Conservation (phyloP, 2,888 invertebrate species). For the Hartigia nigra region DNA sequence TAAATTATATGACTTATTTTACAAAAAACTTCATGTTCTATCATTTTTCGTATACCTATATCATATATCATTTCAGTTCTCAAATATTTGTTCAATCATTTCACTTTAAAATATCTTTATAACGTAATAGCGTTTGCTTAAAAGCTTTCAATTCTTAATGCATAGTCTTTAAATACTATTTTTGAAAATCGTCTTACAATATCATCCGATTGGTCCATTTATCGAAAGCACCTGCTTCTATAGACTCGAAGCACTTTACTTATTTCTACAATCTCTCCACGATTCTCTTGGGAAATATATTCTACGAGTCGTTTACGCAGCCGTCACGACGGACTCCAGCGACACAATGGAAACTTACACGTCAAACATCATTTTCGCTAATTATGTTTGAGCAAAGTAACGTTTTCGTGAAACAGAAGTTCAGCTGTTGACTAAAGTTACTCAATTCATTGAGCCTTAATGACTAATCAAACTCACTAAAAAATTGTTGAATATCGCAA, state of each 20-base stretch:
- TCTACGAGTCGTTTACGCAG: neutral
- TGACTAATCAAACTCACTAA: neutral
- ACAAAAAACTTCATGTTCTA: too few relatives aligned
- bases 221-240: neutral
- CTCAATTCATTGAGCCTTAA: neutral
- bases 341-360: neutral
- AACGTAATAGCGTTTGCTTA: too few relatives aligned
- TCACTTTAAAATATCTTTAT: too few relatives aligned
- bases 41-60: too few relatives aligned
- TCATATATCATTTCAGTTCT: too few relatives aligned
- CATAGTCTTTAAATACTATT: neutral
- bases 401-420: neutral
- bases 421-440: neutral
- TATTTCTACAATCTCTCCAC: neutral
- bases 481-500: neutral
- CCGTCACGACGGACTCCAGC: neutral
- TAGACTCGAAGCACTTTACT: neutral
- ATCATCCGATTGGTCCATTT: neutral
- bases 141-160: too few relatives aligned
- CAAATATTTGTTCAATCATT: too few relatives aligned
- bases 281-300: slow-evolving; percentile 3
- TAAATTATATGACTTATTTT: too few relatives aligned
- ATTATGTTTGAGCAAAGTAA: slow-evolving; percentile 4
- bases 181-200: neutral
- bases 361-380: slow-evolving; percentile 3